Percentiles rank a stretch among this genome's conserved stretches.
These are phyloP conservation scores for Lissocephala sabroskyi DNA, from an alignment of 2,888 invertebrate species.

Conservation along the genomic window DNA sequence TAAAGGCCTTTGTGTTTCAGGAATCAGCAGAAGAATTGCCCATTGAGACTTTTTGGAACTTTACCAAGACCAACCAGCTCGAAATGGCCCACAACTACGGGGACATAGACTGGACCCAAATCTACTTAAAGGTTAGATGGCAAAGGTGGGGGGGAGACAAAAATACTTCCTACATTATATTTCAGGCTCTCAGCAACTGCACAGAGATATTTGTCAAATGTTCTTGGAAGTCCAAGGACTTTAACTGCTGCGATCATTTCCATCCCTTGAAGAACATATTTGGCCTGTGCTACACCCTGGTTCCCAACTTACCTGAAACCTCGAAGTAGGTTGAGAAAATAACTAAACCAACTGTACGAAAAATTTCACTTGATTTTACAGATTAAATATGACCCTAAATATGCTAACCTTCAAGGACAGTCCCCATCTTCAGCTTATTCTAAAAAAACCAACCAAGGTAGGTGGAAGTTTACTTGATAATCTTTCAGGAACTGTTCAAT, in stretches of 20 bases:
- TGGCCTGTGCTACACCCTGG: constrained; percentile 1
- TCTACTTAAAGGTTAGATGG: too few species aligned
- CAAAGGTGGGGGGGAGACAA: too few species aligned
- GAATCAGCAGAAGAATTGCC: too few species aligned
- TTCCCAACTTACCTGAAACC: neutral
- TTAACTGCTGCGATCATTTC: constrained; percentile 6
- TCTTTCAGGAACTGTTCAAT: neutral
- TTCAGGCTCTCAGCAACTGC: constrained; percentile 2
- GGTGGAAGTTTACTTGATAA: neutral
- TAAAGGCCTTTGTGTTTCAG: too few species aligned
- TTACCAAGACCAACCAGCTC: too few species aligned
- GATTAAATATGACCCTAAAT: neutral
- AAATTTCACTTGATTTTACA: neutral
- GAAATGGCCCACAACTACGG: too few species aligned
- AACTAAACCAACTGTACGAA: neutral
- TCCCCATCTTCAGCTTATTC: neutral
- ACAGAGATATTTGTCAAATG: neutral
- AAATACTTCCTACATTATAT: too few species aligned
- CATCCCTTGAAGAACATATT: neutral
- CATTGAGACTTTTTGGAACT: too few species aligned
- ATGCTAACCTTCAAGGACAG: neutral
- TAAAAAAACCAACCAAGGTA: constrained; percentile 3
- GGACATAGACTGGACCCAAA: too few species aligned
- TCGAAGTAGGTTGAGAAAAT: too few species aligned
- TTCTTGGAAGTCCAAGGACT: neutral